Percentiles rank a stretch among this genome's conserved stretches.
These are phyloP conservation scores for Vireo griseus DNA, from an alignment of 2,797 vertebrate genomes.

Conservation along the genomic window DNA sequence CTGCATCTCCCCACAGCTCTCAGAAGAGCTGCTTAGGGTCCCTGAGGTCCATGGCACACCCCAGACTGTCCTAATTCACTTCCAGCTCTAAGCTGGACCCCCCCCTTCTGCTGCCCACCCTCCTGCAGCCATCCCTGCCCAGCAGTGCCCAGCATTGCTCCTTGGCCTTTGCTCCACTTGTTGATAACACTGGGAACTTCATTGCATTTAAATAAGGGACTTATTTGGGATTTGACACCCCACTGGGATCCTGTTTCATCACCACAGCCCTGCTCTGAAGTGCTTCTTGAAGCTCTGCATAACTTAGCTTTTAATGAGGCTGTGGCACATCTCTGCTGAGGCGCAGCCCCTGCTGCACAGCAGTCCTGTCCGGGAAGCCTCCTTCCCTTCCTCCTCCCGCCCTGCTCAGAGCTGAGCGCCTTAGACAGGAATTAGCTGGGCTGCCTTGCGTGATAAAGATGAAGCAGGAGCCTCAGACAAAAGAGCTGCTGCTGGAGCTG, in stretches of 20 bases:
- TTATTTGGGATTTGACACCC: neutral
- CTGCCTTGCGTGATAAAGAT: neutral
- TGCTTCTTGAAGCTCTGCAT: neutral
- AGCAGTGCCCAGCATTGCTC: neutral
- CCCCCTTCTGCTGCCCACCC: neutral
- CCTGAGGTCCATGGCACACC: neutral
- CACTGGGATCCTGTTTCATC: neutral
- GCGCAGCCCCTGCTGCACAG: neutral
- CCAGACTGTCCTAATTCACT: too few relatives aligned
- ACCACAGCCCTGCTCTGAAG: neutral
- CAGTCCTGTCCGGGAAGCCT: neutral
- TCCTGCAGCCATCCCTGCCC: neutral
- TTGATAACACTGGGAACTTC: neutral
- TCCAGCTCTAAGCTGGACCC: neutral
- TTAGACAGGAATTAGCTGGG: neutral
- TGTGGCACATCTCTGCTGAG: neutral
- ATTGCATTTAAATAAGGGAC: neutral
- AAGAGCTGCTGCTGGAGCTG: neutral
- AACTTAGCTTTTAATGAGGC: neutral
- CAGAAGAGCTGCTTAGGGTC: neutral
- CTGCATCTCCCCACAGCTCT: neutral
- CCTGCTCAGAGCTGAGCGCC: neutral
- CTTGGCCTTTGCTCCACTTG: neutral
- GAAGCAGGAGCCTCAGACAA: neutral
- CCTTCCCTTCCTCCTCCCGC: neutral